Evolutionary conservation across 2,888 invertebrate genomes (phyloP).

Genomic region (Margaritifera margaritifera): DNA sequence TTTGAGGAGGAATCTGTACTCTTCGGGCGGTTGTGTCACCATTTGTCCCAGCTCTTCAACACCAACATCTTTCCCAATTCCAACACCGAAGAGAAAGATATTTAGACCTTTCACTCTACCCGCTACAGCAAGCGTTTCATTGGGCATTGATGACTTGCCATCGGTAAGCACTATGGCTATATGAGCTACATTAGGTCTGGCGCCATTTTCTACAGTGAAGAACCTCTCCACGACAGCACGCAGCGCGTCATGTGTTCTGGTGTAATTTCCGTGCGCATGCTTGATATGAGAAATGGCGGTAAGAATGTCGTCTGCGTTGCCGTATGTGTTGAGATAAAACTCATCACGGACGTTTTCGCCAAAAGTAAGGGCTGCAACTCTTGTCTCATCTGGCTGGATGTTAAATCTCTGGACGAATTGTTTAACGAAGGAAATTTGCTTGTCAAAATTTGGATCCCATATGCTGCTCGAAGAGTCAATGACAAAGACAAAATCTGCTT

Average conservation of each 20-base stretch:
- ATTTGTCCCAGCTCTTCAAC: conserved; percentile 5
- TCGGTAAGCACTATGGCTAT: conserved; percentile 22
- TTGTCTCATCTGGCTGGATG: conserved; percentile 10
- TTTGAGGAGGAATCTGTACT: not conserved
- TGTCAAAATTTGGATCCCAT: conserved; percentile 1
- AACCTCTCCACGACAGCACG: conserved; percentile 1
- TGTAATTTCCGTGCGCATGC: conserved; percentile 16
- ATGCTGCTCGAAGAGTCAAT: conserved; percentile 25
- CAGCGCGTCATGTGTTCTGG: conserved; percentile 18
- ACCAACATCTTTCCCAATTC: conserved; percentile 10
- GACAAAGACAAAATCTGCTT: conserved; percentile 20
- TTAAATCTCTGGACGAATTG: conserved; percentile 12
- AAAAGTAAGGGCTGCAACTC: conserved; percentile 17
- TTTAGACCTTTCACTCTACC: conserved; percentile 1
- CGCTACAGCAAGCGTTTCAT: conserved; percentile 11
- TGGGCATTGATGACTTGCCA: conserved; percentile 5
- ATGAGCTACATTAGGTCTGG: conserved; percentile 11
- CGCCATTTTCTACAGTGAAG: conserved; percentile 18
- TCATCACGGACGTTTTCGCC: conserved; percentile 10
- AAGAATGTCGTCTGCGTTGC: conserved; percentile 5
- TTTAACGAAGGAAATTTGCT: conserved; percentile 9
- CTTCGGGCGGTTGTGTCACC: not conserved
- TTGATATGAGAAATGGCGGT: conserved; percentile 5
- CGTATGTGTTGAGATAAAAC: conserved; percentile 15
- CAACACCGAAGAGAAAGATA: conserved; percentile 18